phyloP scores from a whole-genome alignment of 2,797 vertebrate species.

The Crax fasciolata region DNA sequence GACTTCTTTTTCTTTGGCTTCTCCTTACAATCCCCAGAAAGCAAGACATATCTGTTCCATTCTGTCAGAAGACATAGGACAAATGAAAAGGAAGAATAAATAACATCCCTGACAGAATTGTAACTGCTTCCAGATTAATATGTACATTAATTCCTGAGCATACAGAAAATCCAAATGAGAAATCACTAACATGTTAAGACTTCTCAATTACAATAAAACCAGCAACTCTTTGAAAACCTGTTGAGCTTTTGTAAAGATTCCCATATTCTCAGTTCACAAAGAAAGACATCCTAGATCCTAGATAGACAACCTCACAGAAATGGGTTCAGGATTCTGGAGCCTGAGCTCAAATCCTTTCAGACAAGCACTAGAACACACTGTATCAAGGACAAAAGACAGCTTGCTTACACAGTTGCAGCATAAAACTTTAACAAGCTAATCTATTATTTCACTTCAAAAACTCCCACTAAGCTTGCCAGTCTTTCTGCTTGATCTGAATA shows the following conservation, averaged over 20 bases:
- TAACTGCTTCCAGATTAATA: not conserved
- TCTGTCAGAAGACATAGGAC: not conserved
- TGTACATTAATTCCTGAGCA: not conserved
- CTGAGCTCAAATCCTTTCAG: not conserved
- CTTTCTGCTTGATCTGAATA: not conserved
- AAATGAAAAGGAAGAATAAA: not conserved
- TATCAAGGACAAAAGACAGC: not conserved
- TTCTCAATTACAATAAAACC: not conserved
- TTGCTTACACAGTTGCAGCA: not conserved
- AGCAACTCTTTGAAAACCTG: not conserved
- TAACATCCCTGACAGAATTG: not conserved
- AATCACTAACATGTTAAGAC: not conserved
- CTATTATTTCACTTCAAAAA: not conserved
- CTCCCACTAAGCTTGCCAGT: not conserved
- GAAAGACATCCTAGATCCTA: not conserved
- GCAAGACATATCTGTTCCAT: not conserved
- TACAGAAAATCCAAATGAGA: not conserved
- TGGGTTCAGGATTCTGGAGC: not conserved
- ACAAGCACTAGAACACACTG: not conserved
- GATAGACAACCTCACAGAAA: not conserved
- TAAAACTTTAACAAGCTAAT: not conserved
- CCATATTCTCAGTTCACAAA: not conserved
- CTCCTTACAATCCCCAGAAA: not conserved
- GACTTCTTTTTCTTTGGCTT: not conserved
- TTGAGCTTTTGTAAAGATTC: not conserved